Evolutionary conservation across 2,113 vertebrate species (phyloP).

Genomic region (Cyanoderma ruficeps): DNA sequence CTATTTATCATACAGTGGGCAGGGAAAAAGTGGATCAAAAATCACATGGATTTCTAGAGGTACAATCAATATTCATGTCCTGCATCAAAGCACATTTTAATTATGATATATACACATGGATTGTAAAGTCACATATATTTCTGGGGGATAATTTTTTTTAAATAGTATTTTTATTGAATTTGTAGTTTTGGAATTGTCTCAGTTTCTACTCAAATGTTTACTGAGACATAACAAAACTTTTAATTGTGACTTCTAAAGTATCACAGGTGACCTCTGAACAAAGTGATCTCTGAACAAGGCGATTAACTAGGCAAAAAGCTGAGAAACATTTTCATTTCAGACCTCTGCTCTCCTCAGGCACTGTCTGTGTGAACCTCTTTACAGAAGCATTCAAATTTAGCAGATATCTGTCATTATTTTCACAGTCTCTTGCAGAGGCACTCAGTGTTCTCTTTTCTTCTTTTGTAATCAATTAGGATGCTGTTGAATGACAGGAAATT

Average conservation of each 20-base stretch:
- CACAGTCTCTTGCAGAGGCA: not conserved
- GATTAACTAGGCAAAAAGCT: not conserved
- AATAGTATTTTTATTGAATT: not conserved
- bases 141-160: not conserved
- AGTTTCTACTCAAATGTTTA: not conserved
- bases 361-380: not conserved
- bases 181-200: not conserved
- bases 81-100: not conserved
- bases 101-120: not conserved
- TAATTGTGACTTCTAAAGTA: not conserved
- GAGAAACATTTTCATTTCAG: not conserved
- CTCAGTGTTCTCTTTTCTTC: not conserved
- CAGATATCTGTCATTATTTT: constrained; percentile 3
- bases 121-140: not conserved
- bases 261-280: not conserved
- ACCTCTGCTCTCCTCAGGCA: not conserved
- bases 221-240: not conserved
- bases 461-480: not conserved
- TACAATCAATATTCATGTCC: not conserved
- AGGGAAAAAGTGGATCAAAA: not conserved
- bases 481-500: not conserved
- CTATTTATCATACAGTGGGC: not conserved
- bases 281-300: not conserved
- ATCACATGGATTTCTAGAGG: not conserved
- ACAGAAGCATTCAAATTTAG: not conserved